phyloP scores from a whole-genome alignment of 2,113 vertebrate genomes.

The Hemicordylus capensis region DNA sequence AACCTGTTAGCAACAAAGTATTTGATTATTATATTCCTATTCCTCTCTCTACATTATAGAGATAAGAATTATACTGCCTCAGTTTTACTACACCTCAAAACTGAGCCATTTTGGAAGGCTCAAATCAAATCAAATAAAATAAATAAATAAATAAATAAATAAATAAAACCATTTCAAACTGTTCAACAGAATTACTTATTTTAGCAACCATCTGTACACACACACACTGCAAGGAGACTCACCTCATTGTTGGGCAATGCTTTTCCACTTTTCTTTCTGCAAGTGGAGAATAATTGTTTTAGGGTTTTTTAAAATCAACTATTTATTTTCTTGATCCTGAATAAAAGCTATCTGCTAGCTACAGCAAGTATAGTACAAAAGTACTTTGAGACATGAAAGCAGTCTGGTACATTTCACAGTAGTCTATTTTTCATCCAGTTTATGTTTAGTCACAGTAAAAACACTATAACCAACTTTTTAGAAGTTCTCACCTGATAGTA shows the following conservation, averaged over 20 bases:
- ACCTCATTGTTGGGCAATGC: constrained; percentile 84
- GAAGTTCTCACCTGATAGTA: neutral
- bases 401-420: neutral
- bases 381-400: neutral
- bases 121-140: too few relatives aligned
- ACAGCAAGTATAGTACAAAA: neutral
- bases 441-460: neutral
- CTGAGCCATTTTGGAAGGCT: too few relatives aligned
- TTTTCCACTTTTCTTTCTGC: constrained; percentile 85
- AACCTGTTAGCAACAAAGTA: neutral
- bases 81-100: neutral
- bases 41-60: too few relatives aligned
- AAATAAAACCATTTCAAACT: neutral
- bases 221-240: constrained; percentile 54
- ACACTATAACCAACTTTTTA: neutral
- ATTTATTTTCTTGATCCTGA: constrained; percentile 32
- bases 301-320: constrained; percentile 19
- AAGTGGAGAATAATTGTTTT: constrained; percentile 51
- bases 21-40: neutral
- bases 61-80: neutral
- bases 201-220: neutral
- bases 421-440: neutral
- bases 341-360: neutral
- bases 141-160: too few relatives aligned
- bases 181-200: neutral